phyloP scores from a whole-genome alignment of 2,888 invertebrate genomes.

The Vesta saturnalis region DNA sequence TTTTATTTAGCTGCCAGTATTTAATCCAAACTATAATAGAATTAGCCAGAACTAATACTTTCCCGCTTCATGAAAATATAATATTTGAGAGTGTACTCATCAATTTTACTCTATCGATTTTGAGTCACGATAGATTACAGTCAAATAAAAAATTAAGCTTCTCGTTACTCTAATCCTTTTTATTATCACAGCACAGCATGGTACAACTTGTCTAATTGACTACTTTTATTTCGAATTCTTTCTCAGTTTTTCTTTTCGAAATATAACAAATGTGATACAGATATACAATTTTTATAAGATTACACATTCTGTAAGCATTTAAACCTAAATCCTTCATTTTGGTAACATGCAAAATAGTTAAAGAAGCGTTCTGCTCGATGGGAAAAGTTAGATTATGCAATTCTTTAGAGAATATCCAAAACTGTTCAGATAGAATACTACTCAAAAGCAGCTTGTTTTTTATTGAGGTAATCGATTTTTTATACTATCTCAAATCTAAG shows the following conservation, averaged over 20 bases:
- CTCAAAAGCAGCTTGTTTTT: too few species aligned
- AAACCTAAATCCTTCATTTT: background rate
- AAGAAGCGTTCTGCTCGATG: background rate
- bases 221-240: too few species aligned
- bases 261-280: background rate
- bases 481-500: too few species aligned
- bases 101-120: conserved; percentile 24
- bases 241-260: too few species aligned
- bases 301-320: too few species aligned
- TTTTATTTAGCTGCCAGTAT: conserved; percentile 16
- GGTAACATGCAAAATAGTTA: background rate
- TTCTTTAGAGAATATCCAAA: background rate
- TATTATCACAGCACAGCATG: background rate
- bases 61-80: conserved; percentile 8
- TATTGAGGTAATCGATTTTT: too few species aligned
- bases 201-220: background rate
- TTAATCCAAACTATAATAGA: background rate
- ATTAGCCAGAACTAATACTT: conserved; percentile 3
- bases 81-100: conserved; percentile 18
- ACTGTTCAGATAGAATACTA: too few species aligned
- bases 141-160: background rate
- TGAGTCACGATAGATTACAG: conserved; percentile 20
- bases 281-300: too few species aligned
- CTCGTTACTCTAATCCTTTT: background rate
- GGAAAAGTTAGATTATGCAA: background rate